A percentile compares a stretch with the other conserved stretches of the same genome.
phyloP scores from a whole-genome alignment of 2,888 invertebrate species.

The Microctonus brassicae region DNA sequence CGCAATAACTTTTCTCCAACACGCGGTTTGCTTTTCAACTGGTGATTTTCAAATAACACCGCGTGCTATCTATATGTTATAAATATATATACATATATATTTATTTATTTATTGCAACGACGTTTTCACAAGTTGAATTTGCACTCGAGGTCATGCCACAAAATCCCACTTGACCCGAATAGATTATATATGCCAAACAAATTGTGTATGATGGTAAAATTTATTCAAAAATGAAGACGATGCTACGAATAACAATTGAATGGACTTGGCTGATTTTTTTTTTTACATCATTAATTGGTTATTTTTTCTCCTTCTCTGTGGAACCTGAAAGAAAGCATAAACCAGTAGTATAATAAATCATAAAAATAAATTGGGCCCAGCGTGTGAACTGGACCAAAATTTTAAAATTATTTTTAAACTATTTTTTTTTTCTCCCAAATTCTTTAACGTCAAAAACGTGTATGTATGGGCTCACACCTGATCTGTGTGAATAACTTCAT shows the following conservation, averaged over 20 bases:
- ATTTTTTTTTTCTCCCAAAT: no score
- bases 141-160: conserved; percentile 14
- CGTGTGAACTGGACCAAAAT: neutral
- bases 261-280: neutral
- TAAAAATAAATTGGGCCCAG: neutral
- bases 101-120: no score
- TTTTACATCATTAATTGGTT: neutral
- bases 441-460: neutral
- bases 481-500: conserved; percentile 25
- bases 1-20: neutral
- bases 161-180: conserved; percentile 22
- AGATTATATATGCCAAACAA: neutral
- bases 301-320: neutral
- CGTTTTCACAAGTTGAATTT: conserved; percentile 9
- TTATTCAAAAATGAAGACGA: neutral
- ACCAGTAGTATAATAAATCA: neutral
- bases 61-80: neutral
- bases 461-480: neutral
- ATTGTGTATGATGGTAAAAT: neutral
- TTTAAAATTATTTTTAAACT: neutral
- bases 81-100: neutral
- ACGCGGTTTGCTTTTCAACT: neutral
- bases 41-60: neutral
- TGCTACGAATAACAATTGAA: neutral
- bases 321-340: neutral